Evolutionary conservation across 1,140 invertebrate species (phyloP).

Genomic region (Heliconius melpomene): DNA sequence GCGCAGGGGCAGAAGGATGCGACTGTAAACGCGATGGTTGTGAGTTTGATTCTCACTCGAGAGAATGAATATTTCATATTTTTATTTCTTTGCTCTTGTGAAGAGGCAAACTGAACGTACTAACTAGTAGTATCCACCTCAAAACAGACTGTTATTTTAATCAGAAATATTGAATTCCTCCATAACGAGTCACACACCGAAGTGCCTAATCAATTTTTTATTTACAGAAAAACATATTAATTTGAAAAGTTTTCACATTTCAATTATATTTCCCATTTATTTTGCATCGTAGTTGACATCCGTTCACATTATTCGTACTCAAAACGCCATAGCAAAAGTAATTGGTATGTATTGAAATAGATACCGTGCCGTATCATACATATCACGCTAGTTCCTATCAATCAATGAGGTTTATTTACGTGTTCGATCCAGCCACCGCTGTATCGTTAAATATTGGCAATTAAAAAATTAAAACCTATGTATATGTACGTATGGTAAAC

Average conservation of each 20-base stretch:
- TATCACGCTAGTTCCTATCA: neutral
- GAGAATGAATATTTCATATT: too few relatives aligned
- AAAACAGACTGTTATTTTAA: neutral
- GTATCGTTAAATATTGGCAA: conserved; percentile 16
- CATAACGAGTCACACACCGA: neutral
- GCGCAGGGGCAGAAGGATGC: too few relatives aligned
- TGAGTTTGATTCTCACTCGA: too few relatives aligned
- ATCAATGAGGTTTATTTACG: conserved; percentile 18
- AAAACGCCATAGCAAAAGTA: conserved; percentile 30
- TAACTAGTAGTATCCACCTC: too few relatives aligned
- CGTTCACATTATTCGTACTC: conserved; percentile 23
- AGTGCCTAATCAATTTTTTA: neutral
- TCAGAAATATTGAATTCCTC: neutral
- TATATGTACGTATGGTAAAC: neutral
- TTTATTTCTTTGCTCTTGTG: too few relatives aligned
- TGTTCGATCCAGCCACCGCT: neutral
- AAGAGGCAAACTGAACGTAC: too few relatives aligned
- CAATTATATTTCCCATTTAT: conserved; percentile 5
- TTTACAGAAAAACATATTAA: neutral
- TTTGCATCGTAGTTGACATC: neutral
- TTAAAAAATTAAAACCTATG: conserved; percentile 14
- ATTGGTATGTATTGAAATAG: conserved; percentile 28
- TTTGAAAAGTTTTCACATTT: neutral
- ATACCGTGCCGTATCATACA: neutral
- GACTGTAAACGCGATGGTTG: too few relatives aligned